Base-by-base conservation (phyloP, 2,797 vertebrate species). In the Chloroceryle inda region DNA sequence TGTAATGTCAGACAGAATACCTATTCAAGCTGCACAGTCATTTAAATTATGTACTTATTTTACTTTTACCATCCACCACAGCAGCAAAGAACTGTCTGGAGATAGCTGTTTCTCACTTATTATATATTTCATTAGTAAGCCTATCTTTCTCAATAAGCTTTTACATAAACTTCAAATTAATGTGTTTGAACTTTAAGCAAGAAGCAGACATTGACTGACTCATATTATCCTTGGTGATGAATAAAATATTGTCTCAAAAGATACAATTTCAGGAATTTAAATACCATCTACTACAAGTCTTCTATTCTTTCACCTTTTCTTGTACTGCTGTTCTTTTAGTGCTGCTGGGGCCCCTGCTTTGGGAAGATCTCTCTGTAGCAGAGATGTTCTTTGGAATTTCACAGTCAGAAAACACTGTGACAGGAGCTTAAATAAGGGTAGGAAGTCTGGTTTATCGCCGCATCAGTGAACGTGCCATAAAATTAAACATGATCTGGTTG, bases 151-250 rank as follows among this genome's bases (percentile, higher is more conserved):
- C 71, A 86, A 78, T 88, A 78, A 75, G 68, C 61, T 95, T 83
- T 91, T 80, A 77, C n/a, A 85, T 50, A 95, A 93, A 92, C 59
- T 90, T 93, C 71, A 87, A 82, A 93, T 93, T 87, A 94, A 84
- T 13, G 21, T 91, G 59, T 85, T 89, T 83, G 84, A 93, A 89
- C 75, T 87, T 82, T 10, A 67, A 71, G 78, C 21, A 83, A 77
- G 72, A 42, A 87, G 61, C 49, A 79, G 86, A 33, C 33, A 1
- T 31, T 94, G 75, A 69, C 53, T 83, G 68, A 91, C n/a, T 91
- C 55, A 18, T 21, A n/a, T 74, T 78, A 63, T 63, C 74, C 19
- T 47, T 9, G 10, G 26, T n/a, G 47, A 80, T 85, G 67, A 91
- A 87, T 87, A 82, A 93, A 91, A 85, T 76, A 79, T 19, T 69